These are phyloP conservation scores for Nanger granti DNA, from an alignment of 2,113 vertebrate genomes.

Conservation along the genomic window DNA sequence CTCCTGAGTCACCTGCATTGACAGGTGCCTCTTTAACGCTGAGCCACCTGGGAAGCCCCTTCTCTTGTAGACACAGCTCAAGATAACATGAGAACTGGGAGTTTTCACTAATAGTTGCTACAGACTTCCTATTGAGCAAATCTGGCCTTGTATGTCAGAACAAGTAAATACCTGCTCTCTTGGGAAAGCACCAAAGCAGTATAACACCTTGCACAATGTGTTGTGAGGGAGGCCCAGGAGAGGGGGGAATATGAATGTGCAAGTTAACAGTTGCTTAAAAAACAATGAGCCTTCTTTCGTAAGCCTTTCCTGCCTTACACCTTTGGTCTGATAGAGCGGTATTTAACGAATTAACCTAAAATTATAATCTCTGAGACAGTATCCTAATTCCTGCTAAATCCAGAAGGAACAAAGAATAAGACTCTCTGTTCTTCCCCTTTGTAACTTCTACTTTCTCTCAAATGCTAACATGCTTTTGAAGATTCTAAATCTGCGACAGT, in stretches of 20 bases:
- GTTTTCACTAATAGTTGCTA: neutral
- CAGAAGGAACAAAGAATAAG: neutral
- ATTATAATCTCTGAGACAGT: neutral
- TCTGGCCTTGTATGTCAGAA: neutral
- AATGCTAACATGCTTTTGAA: neutral
- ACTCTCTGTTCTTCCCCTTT: neutral
- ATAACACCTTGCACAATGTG: neutral
- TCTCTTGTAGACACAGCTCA: neutral
- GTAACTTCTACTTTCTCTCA: neutral
- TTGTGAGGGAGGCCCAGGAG: neutral
- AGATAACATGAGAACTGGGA: neutral
- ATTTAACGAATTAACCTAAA: neutral
- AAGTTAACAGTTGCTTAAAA: neutral
- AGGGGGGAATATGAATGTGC: neutral
- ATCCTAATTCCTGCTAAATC: neutral
- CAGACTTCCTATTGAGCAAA: neutral
- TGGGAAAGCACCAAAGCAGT: neutral
- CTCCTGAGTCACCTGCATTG: neutral
- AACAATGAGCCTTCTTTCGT: neutral
- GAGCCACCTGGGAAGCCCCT: neutral
- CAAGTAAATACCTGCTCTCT: neutral
- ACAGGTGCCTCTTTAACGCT: neutral
- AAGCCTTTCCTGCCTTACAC: neutral
- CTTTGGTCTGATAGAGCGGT: neutral
- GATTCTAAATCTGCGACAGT: neutral